Conservation (phyloP, 2,797 vertebrate species). For the Poliocrania exsul region DNA sequence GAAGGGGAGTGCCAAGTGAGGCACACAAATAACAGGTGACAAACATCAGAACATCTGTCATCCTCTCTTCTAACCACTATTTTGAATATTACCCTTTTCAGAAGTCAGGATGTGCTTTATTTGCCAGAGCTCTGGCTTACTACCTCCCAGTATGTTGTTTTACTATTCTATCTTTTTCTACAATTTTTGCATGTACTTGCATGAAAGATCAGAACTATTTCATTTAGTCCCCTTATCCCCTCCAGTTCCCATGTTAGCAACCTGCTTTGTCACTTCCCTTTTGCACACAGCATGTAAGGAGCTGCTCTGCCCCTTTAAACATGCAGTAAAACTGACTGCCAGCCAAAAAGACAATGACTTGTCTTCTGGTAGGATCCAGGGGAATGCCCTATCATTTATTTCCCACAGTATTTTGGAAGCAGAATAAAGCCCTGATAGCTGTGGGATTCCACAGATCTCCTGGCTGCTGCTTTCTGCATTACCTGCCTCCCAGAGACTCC, state of each 20-base stretch:
- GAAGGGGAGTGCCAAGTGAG: rapidly evolving
- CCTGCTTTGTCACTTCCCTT: background rate
- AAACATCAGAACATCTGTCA: background rate
- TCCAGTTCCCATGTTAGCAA: background rate
- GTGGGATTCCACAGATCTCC: background rate
- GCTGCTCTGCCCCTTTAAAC: constrained; percentile 16
- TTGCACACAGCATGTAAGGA: background rate
- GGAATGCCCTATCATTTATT: constrained; percentile 26
- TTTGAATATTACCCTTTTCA: background rate
- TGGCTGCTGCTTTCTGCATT: background rate
- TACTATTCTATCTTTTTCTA: background rate
- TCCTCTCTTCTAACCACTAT: background rate
- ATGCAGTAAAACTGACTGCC: background rate
- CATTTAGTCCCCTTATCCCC: background rate
- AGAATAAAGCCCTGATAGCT: background rate
- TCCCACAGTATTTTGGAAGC: constrained; percentile 6
- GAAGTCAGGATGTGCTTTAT: background rate
- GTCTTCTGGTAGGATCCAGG: background rate
- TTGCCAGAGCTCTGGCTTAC: background rate
- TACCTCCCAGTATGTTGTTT: background rate
- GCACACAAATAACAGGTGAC: background rate
- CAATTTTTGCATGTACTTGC: background rate
- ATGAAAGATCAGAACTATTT: background rate
- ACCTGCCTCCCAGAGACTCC: background rate
- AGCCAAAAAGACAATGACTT: background rate